phyloP scores from a whole-genome alignment of 2,113 vertebrate genomes.

The Phaethornis superciliosus region DNA sequence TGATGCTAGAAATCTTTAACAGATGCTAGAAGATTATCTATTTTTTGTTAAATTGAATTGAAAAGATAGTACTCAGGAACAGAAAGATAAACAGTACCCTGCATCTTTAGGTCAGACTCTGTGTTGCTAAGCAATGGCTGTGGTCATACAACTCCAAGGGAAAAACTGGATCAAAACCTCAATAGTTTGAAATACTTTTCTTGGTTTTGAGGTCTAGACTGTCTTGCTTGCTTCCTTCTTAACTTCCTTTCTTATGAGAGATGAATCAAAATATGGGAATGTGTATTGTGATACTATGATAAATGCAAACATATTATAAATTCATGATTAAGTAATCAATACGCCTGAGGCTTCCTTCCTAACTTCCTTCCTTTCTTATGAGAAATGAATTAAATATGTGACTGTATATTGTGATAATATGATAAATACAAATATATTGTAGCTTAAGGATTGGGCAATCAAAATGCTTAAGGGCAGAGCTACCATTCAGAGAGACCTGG shows the following conservation, averaged over 20 bases:
- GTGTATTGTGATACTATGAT: neutral
- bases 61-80: neutral
- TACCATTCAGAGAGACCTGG: neutral
- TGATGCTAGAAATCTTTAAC: neutral
- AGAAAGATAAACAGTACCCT: neutral
- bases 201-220: neutral
- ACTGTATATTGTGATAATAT: no score
- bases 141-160: neutral
- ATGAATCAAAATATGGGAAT: neutral
- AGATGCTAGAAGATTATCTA: accelerated
- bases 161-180: neutral
- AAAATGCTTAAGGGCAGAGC: no score
- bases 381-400: no score
- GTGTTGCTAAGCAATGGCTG: neutral
- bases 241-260: neutral
- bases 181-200: neutral
- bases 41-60: neutral
- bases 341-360: neutral
- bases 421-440: no score
- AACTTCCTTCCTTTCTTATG: no score
- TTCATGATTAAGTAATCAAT: neutral
- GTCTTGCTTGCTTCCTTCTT: neutral
- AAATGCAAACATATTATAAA: neutral
- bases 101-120: neutral
- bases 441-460: no score